A percentile compares a stretch with the other conserved stretches of the same genome.
These are phyloP conservation scores for Nebria brevicollis DNA, from an alignment of 2,888 invertebrate species.

Conservation along the genomic window DNA sequence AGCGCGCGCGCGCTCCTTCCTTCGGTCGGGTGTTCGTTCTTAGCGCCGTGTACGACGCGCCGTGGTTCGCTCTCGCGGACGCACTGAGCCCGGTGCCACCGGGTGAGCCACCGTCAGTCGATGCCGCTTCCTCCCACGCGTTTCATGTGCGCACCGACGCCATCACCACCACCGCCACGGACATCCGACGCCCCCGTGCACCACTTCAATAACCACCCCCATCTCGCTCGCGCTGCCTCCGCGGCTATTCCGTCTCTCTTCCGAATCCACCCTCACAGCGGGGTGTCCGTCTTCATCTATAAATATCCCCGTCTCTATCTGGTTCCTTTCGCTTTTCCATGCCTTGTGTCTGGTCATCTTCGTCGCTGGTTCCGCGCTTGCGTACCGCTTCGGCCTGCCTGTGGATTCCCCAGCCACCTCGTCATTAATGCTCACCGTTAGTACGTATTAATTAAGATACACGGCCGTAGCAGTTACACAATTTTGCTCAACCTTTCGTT, in stretches of 20 bases:
- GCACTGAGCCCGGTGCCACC: constrained; percentile 21
- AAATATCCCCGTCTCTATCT: constrained; percentile 8
- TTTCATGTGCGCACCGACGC: constrained; percentile 49
- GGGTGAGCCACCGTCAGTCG: constrained; percentile 23
- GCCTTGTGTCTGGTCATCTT: neutral
- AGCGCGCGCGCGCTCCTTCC: constrained; percentile 13
- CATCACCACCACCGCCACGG: constrained; percentile 6
- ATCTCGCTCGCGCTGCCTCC: neutral
- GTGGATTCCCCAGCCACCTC: constrained; percentile 17
- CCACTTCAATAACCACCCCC: constrained; percentile 3
- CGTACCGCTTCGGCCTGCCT: neutral
- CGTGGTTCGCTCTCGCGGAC: constrained; percentile 21
- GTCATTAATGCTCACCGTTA: constrained; percentile 31
- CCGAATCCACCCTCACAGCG: constrained; percentile 3
- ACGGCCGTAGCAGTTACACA: neutral
- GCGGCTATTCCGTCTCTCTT: neutral
- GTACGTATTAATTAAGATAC: constrained; percentile 36
- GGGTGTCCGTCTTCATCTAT: constrained; percentile 5
- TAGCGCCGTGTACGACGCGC: constrained; percentile 11
- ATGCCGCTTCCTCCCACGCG: constrained; percentile 25
- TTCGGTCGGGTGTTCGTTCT: constrained; percentile 5
- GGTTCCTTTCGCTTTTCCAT: neutral
- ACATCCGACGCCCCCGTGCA: neutral
- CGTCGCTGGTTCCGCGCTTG: neutral
- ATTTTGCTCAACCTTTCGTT: neutral